Base-by-base conservation (phyloP, 2,113 vertebrate species). In the Mungos mungo region DNA sequence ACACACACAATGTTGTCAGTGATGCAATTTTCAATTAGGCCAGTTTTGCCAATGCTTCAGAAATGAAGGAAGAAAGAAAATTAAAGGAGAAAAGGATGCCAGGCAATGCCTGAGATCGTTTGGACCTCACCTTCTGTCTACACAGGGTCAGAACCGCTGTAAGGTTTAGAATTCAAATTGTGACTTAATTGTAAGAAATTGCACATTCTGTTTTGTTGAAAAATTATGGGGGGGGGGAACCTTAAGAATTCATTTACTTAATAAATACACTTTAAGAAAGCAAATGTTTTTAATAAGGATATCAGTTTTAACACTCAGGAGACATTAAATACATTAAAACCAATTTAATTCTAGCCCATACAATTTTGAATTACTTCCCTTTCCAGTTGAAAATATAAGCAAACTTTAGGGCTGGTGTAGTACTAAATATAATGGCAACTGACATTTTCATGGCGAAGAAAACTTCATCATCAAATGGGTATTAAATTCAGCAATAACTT, bases 281-380 rank as follows among this genome's bases (percentile, higher is more conserved):
- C 29, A 72, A 66, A 47, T 91, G 7, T 60, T 95, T 94, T 93
- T 31, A 72, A 88, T 25, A 45, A 84, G 11, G 23, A 71, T 41
- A 93, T 47, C 5, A 92, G 86, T 96, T 95, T 93, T 96, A 92
- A 84, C 23, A 81, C 0, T 74, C 45, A 74, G n/a, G 47, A 79
- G 14, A 88, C 14, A 54, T 54, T 88, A 80, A 69, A 50, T 72
- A 6, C 57, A 77, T 94, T 89, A 82, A n/a, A 45, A 88, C 71
- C 66, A 89, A 54, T 86, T 87, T 79, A 85, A 88, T 95, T 82
- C 18, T 71, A 81, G 18, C 14, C 4, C 21, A 31, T 91, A 38
- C 1, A 33, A 41, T 7, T 94, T 86, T 86, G 33, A 82, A 72
- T 90, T 96, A 50, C 18, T 94, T 88, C 4, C 33, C 5, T 77